Percentiles rank a stretch among this genome's conserved stretches.
phyloP scores from a whole-genome alignment of 2,113 vertebrate species.

The Haemorhous mexicanus region DNA sequence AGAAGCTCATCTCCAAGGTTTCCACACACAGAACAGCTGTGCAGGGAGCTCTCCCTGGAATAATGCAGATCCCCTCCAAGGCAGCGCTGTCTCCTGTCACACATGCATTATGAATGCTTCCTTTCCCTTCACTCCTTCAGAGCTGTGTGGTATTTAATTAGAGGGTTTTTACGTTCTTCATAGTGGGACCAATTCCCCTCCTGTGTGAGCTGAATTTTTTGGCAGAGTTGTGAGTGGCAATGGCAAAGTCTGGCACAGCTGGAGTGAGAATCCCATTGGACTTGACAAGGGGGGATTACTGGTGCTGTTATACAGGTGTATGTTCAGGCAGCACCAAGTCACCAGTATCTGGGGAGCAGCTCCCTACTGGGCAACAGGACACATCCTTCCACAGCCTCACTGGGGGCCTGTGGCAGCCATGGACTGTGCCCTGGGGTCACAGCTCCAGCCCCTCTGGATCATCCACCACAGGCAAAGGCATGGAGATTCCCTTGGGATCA shows the following conservation, averaged over 20 bases:
- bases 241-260: background rate
- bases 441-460: background rate
- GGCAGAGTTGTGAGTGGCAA: background rate
- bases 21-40: background rate
- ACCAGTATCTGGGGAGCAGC: background rate
- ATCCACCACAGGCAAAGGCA: background rate
- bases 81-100: background rate
- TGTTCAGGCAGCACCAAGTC: background rate
- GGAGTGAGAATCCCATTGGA: background rate
- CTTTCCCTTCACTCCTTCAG: background rate
- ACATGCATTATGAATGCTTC: background rate
- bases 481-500: accelerated
- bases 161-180: background rate
- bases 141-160: background rate
- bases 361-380: background rate
- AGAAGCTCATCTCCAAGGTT: background rate
- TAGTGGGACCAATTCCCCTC: background rate
- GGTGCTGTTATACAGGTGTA: background rate
- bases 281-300: background rate
- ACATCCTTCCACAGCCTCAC: background rate
- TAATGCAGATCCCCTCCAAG: background rate
- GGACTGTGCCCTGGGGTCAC: background rate
- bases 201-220: background rate
- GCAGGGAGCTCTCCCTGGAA: background rate
- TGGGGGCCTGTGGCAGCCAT: background rate